Conservation (phyloP, 2,113 vertebrate species). For the Mesitornis unicolor region DNA sequence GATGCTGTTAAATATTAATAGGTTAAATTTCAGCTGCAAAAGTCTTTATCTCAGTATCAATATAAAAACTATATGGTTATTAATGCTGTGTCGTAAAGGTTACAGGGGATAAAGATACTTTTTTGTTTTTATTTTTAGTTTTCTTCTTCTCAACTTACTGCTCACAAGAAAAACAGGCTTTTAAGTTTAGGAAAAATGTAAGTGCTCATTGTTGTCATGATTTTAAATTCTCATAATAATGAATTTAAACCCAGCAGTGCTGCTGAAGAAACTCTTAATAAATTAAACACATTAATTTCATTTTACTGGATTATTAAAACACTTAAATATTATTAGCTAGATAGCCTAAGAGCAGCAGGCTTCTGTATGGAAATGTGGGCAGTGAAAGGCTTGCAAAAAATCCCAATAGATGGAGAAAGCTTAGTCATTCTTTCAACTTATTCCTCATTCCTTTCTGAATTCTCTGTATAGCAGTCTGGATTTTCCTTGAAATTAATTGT, state of each 20-base stretch:
- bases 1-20: background rate
- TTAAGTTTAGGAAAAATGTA: background rate
- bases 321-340: slow-evolving; percentile 29
- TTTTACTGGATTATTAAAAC: background rate
- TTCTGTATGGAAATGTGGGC: background rate
- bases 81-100: background rate
- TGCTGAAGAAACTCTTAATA: background rate
- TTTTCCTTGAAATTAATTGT: slow-evolving; percentile 55
- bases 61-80: background rate
- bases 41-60: background rate
- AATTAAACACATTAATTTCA: slow-evolving; percentile 23
- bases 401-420: background rate
- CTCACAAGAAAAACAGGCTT: background rate
- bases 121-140: background rate
- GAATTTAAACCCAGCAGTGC: background rate
- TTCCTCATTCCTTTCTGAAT: background rate
- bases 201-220: background rate
- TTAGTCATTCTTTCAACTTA: background rate
- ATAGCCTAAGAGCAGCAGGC: background rate
- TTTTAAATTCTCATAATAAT: background rate
- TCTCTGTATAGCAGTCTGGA: background rate
- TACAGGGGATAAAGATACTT: background rate
- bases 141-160: background rate
- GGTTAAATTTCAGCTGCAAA: background rate
- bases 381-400: background rate